A percentile compares a stretch with the other conserved stretches of the same genome.
These are phyloP conservation scores for Toxostoma redivivum DNA, from an alignment of 2,113 vertebrate species.

Conservation along the genomic window DNA sequence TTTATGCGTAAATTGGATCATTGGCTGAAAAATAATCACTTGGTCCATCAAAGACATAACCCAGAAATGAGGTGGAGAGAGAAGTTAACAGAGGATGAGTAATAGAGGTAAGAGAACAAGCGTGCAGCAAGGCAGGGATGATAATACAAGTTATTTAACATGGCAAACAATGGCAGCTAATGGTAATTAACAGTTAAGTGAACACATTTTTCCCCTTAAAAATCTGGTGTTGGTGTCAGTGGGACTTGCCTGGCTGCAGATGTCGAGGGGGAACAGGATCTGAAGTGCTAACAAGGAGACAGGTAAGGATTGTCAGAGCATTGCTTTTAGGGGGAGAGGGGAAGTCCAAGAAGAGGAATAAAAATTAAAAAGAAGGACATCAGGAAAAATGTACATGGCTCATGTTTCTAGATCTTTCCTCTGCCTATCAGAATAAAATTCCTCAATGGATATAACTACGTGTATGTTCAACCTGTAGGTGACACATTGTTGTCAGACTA, in stretches of 20 bases:
- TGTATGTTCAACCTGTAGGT: not conserved
- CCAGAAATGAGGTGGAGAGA: not conserved
- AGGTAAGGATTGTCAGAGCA: not conserved
- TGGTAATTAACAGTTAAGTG: not conserved
- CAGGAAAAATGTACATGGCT: not conserved
- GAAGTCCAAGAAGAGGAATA: not conserved
- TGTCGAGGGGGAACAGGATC: not conserved
- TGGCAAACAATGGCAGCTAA: not conserved
- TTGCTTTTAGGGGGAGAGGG: not conserved
- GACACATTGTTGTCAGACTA: not conserved
- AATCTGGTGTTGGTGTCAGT: not conserved
- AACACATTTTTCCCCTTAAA: not conserved
- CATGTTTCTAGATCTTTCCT: not conserved
- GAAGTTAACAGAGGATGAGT: conserved; percentile 3
- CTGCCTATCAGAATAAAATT: not conserved
- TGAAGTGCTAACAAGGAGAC: not conserved
- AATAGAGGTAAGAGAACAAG: not conserved
- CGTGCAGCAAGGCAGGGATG: not conserved
- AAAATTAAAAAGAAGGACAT: not conserved
- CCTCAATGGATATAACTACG: fast-evolving
- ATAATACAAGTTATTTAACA: conserved; percentile 2
- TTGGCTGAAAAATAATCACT: conserved; percentile 40
- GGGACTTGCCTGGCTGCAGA: not conserved
- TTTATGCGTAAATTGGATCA: not conserved
- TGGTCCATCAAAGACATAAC: not conserved